Evolutionary conservation across 2,113 vertebrate genomes (phyloP).

Genomic region (Dascyllus trimaculatus): DNA sequence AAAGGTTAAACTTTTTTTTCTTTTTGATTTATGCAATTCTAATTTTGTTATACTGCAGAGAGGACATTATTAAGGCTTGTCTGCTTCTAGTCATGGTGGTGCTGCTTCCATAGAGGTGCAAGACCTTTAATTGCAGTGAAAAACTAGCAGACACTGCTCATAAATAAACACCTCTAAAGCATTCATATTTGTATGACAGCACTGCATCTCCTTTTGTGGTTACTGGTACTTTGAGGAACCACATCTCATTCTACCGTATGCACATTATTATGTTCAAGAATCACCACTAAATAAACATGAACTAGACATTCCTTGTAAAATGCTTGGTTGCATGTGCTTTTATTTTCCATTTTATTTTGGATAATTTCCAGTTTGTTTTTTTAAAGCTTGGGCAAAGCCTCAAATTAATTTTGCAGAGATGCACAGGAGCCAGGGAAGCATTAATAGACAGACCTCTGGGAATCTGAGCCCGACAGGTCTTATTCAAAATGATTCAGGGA

Average conservation of each 20-base stretch:
- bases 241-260: background rate
- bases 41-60: no score
- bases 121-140: no score
- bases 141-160: no score
- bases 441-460: conserved; percentile 52
- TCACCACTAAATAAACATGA: background rate
- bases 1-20: no score
- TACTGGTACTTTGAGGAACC: background rate
- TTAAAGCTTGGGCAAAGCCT: conserved; percentile 26
- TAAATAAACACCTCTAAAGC: no score
- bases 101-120: no score
- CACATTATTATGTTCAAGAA: background rate
- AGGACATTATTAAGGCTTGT: no score
- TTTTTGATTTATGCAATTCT: no score
- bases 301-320: conserved; percentile 4
- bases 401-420: conserved; percentile 56
- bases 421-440: conserved; percentile 35
- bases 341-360: conserved; percentile 14
- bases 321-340: background rate
- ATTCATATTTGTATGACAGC: no score
- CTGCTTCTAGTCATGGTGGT: no score
- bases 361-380: conserved; percentile 7
- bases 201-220: no score
- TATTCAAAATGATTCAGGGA: conserved; percentile 62
- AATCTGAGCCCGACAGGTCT: conserved; percentile 43